Evolutionary conservation across 2,113 vertebrate genomes (phyloP), one percentile per base, ranked within the genome.

Genomic region (Zosterops lateralis): DNA sequence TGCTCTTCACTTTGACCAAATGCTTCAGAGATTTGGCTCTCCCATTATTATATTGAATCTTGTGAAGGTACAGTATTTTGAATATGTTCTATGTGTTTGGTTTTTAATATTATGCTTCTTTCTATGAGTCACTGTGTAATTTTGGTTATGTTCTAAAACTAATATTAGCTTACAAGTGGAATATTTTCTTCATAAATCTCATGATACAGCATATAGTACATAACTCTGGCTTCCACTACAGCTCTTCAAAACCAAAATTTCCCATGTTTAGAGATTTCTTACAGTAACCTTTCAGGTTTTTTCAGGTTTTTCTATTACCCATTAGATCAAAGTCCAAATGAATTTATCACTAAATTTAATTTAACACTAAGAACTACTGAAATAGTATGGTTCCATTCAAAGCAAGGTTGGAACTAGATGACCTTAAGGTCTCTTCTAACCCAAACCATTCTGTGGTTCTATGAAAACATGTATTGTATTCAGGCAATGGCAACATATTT

Each of bases 11-110:
- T 99, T 99, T 89, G 99, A 99, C 96, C 99, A 99, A 98, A 99
- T 99, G 99, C 97, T 99, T 64, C 99, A 99, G 97, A 98, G 99
- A 57, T 99, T 99, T 90, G 99, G 99, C 36, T 99, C 99, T 10
- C 99, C 99, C 7, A 98, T 99, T 93, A 99, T 99, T 91, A 99
- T 99, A 97, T 92, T 99, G 96, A 99, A 99, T 97, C 98, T 99
- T 34, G 99, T 99, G 51, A 99, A 99, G 99, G 99, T 99, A 98
- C 58, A 72, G 3, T 66, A 19, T 62, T 79, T 67, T 89, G 4
- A 73, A 24, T 87, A 10, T 38, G 12, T 76, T 90, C 10, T 61
- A 3, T 54, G 13, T 77, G 29, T 56, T 89, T 48, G 5, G 12
- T 81, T 57, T 87, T 65, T 54, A 34, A 44, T 73, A 54, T 17